phyloP scores from a whole-genome alignment of 37 sponge, comb jelly and placozoan species.

The Aphrocallistes beatrix region DNA sequence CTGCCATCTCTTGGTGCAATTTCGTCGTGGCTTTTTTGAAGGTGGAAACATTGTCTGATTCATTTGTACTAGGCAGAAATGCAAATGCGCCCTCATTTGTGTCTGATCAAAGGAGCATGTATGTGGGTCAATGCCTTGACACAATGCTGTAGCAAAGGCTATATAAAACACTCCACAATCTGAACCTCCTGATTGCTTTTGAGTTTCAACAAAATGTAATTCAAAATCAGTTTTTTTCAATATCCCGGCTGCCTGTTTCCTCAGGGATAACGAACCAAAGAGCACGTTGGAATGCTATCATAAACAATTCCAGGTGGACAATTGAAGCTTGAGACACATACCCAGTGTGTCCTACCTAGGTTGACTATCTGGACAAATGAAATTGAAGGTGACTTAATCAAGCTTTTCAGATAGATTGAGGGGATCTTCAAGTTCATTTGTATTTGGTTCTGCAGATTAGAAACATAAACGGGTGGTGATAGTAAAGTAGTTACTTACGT shows the following conservation, averaged over 20 bases:
- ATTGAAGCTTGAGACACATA: slow-evolving; percentile 21
- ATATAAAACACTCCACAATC: background rate
- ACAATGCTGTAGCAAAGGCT: background rate
- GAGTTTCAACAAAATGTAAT: slow-evolving; percentile 16
- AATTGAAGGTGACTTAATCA: background rate
- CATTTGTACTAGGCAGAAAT: background rate
- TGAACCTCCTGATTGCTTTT: slow-evolving; percentile 6
- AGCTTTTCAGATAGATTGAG: slow-evolving; percentile 15
- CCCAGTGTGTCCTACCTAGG: slow-evolving; percentile 23
- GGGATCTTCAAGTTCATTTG: slow-evolving; percentile 29
- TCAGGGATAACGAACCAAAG: slow-evolving; percentile 21
- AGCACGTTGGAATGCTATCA: slow-evolving; percentile 23
- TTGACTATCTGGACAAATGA: slow-evolving; percentile 27
- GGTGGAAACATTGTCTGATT: background rate
- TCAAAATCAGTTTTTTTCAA: background rate
- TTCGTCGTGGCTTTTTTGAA: too few species aligned
- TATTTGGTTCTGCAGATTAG: background rate
- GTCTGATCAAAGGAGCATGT: background rate
- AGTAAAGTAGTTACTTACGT: background rate
- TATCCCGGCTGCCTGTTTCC: slow-evolving; percentile 24
- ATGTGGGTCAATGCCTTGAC: slow-evolving; percentile 10
- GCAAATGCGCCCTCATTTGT: background rate
- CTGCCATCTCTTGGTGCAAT: too few species aligned
- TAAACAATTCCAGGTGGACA: slow-evolving; percentile 20
- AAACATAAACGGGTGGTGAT: background rate